phyloP scores from a whole-genome alignment of 2,797 vertebrate species.

The Orestias chungarensis region DNA sequence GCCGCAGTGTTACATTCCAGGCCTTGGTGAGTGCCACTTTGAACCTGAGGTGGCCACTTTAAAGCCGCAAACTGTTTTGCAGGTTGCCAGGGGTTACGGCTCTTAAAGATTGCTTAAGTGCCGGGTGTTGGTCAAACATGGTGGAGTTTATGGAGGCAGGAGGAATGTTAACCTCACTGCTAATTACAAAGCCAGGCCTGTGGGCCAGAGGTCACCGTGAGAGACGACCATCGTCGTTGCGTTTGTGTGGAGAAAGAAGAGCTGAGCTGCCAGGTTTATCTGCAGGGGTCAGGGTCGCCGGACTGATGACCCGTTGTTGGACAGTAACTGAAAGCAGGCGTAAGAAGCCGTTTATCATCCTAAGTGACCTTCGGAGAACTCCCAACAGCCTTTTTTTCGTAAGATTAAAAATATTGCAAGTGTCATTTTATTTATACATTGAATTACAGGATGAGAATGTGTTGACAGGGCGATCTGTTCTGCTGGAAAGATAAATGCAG shows the following conservation, averaged over 20 bases:
- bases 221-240: conserved; percentile 58
- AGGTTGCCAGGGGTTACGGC: conserved; percentile 72
- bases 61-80: conserved; percentile 57
- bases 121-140: conserved; percentile 77
- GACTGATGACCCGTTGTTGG: conserved; percentile 16
- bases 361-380: neutral
- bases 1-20: neutral
- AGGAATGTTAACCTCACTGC: conserved; percentile 73
- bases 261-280: conserved; percentile 10
- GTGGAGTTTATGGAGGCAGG: conserved; percentile 57
- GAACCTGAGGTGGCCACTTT: conserved; percentile 45
- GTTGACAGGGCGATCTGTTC: conserved; percentile 15
- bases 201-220: conserved; percentile 50
- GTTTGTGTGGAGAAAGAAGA: conserved; percentile 42
- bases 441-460: conserved; percentile 1
- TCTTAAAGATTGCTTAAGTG: conserved; percentile 69
- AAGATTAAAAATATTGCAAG: conserved; percentile 5
- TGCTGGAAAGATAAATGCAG: neutral
- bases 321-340: conserved; percentile 19
- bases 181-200: conserved; percentile 75
- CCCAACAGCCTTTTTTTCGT: neutral
- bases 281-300: conserved; percentile 2
- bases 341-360: neutral
- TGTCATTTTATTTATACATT: conserved; percentile 5
- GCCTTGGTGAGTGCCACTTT: conserved; percentile 35